These are phyloP conservation scores for Macroramphosus scolopax DNA, from an alignment of 2,797 vertebrate genomes.

Conservation along the genomic window DNA sequence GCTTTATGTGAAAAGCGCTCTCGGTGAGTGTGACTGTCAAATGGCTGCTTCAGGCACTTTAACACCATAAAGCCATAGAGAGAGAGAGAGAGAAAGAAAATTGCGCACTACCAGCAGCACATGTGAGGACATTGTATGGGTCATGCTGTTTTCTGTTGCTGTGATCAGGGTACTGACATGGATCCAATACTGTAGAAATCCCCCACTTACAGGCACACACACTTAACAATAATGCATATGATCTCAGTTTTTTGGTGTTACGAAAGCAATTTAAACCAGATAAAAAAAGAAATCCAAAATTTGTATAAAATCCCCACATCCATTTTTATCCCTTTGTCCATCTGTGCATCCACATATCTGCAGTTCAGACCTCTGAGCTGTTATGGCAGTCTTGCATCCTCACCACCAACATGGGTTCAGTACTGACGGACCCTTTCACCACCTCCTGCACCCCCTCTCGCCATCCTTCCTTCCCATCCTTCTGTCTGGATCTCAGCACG, in stretches of 20 bases:
- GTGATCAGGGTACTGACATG: constrained; percentile 27
- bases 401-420: constrained; percentile 84
- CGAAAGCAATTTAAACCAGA: constrained; percentile 51
- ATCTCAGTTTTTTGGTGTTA: constrained; percentile 53
- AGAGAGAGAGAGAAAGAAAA: constrained; percentile 23
- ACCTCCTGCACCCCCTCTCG: constrained; percentile 72
- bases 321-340: constrained; percentile 37
- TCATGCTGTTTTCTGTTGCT: no score
- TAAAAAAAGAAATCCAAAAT: constrained; percentile 29
- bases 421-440: constrained; percentile 73
- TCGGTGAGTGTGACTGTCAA: constrained; percentile 27
- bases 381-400: constrained; percentile 78
- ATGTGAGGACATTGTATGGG: constrained; percentile 21
- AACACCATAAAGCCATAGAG: constrained; percentile 41
- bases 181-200: constrained; percentile 33
- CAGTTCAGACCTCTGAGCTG: constrained; percentile 90
- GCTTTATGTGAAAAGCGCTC: constrained; percentile 25
- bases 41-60: constrained; percentile 67
- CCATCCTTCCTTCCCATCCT: constrained; percentile 64
- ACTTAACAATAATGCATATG: constrained; percentile 21
- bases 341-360: constrained; percentile 19
- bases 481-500: constrained; percentile 67
- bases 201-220: constrained; percentile 14
- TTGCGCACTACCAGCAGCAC: constrained; percentile 25
- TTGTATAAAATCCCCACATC: constrained; percentile 53